Base-by-base conservation (phyloP, 2,113 vertebrate genomes). In the Eonycteris spelaea region DNA sequence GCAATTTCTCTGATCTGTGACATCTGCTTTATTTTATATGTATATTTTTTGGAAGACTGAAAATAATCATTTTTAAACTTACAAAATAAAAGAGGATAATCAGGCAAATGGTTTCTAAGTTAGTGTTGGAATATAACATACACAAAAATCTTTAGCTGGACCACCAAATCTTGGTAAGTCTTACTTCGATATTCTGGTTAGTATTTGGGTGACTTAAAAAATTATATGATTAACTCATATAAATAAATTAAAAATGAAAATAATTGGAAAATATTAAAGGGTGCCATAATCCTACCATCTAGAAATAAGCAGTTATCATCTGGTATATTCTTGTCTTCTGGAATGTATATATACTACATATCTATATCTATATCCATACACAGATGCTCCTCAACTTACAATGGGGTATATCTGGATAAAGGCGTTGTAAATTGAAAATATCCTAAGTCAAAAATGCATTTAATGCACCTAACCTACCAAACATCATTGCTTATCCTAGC, bases 1-100 rank as follows among this genome's bases (percentile, higher is more conserved):
- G 85, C 11, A 45, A 33, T 75, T 92, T 93, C 57, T 83, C 87
- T 86, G 87, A 59, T 70, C 57, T 83, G 45, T 89, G 93, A 94
- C 61, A 90, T 75, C 61, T 94, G 74, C 35, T 67, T 91, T 95
- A 19, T 59, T 83, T n/a, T 73, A 67, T 33, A 48, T 48, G 13
- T 48, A 48, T 45, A 45, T 45, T 9, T 24, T 77, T 78, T 61
- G 35, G 33, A 35, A 96, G 38, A 65, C 71, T 65, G 75, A 85
- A 92, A 96, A 80, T 22, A 95, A 71, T 80, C 82, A 86, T 89
- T 95, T 94, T 93, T 82, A 95, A 87, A 88, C 59, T 70, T 63
- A 70, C n/a, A 40, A 40, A 35, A 70, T 40, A 92, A 40, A 75
- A 10, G 33, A 85, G 15, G 74, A n/a, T 61, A 59, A 16, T 95